Percentiles rank a stretch among this genome's conserved stretches.
These are phyloP conservation scores for Phymatocera aterrima DNA, from an alignment of 2,888 invertebrate genomes.

Conservation along the genomic window DNA sequence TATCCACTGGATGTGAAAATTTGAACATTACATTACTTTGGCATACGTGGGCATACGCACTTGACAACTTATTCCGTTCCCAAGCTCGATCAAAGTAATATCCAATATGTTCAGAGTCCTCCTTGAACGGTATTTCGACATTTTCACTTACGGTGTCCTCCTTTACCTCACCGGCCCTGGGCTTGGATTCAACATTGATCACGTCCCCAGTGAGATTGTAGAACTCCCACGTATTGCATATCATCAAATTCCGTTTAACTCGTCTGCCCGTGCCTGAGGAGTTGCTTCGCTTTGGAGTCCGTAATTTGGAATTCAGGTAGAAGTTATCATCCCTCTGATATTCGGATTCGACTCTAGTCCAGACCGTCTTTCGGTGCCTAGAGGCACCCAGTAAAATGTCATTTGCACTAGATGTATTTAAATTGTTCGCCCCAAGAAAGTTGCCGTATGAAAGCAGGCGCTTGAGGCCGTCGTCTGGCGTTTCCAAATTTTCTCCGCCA, in stretches of 20 bases:
- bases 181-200: conserved; percentile 68
- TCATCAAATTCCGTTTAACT: conserved; percentile 46
- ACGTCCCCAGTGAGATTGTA: conserved; percentile 76
- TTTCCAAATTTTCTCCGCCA: conserved; percentile 12
- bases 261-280: conserved; percentile 44
- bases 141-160: conserved; percentile 47
- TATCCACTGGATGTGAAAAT: neutral
- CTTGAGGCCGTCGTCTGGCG: conserved; percentile 30
- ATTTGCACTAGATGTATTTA: conserved; percentile 41
- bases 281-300: neutral
- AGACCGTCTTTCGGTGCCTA: conserved; percentile 23
- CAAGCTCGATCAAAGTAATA: conserved; percentile 75
- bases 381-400: conserved; percentile 37
- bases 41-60: conserved; percentile 51
- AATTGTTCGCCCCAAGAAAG: conserved; percentile 31
- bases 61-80: conserved; percentile 64
- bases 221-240: conserved; percentile 59
- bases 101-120: conserved; percentile 72
- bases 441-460: neutral
- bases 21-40: no score
- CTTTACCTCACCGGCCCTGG: conserved; percentile 48
- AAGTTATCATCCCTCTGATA: conserved; percentile 29
- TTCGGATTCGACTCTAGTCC: conserved; percentile 1
- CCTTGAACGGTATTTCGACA: conserved; percentile 48
- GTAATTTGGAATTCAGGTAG: conserved; percentile 3